Evolutionary conservation across 1,140 invertebrate species (phyloP).

Genomic region (Varroa destructor): DNA sequence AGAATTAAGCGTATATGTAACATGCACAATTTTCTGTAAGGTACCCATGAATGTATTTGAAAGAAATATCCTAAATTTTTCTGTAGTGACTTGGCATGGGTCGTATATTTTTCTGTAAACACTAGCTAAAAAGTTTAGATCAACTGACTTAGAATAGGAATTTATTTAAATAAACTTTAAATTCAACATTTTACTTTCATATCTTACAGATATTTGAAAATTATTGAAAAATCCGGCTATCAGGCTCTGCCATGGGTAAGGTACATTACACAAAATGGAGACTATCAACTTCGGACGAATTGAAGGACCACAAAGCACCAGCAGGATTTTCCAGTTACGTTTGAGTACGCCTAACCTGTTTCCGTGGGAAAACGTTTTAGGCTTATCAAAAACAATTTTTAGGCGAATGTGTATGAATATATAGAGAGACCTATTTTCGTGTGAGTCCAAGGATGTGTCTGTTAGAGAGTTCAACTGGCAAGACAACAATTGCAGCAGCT

Average conservation of each 20-base stretch:
- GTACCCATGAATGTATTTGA: neutral
- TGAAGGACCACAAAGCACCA: constrained; percentile 40
- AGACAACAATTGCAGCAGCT: too few species aligned
- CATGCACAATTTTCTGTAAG: neutral
- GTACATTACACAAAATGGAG: constrained; percentile 98
- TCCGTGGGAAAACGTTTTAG: too few species aligned
- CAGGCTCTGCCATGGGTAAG: constrained; percentile 97
- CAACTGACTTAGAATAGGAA: too few species aligned
- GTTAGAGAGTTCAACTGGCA: too few species aligned
- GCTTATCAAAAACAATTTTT: too few species aligned
- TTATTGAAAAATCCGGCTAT: constrained; percentile 99
- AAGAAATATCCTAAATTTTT: neutral
- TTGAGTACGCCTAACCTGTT: too few species aligned
- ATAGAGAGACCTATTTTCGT: too few species aligned
- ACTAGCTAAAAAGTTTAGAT: too few species aligned
- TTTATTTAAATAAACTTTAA: too few species aligned
- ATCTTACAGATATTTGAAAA: constrained; percentile 78
- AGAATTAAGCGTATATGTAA: neutral
- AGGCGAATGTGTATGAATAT: too few species aligned
- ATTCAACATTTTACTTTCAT: neutral
- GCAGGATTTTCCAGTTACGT: too few species aligned
- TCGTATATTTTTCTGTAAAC: constrained; percentile 14
- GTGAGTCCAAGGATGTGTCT: too few species aligned
- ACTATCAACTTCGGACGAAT: constrained; percentile 93
- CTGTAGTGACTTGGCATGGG: neutral